phyloP scores from a whole-genome alignment of 2,888 invertebrate genomes.

The Drosophila kuntzei region DNA sequence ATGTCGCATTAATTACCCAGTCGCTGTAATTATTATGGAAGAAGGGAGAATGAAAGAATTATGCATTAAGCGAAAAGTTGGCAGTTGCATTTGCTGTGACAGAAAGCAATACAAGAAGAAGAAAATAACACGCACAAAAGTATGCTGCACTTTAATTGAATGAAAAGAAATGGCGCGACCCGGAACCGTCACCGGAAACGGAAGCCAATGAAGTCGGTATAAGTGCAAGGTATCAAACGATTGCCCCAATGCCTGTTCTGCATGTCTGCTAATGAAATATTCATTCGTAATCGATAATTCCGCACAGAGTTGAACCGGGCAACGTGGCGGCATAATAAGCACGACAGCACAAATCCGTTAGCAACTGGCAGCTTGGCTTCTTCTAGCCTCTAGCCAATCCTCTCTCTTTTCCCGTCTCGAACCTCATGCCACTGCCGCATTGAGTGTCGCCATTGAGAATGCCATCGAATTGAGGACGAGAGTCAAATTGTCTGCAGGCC shows the following conservation, averaged over 20 bases:
- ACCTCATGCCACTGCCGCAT: slow-evolving; percentile 56
- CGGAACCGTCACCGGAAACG: slow-evolving; percentile 48
- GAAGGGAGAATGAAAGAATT: slow-evolving; percentile 31
- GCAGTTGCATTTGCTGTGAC: slow-evolving; percentile 31
- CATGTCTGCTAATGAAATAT: slow-evolving; percentile 73
- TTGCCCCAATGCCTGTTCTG: slow-evolving; percentile 15
- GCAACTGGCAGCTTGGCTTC: slow-evolving; percentile 35
- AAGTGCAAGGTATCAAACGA: slow-evolving; percentile 28
- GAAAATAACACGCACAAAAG: slow-evolving; percentile 30
- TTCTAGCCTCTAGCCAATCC: neutral
- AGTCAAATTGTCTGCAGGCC: slow-evolving; percentile 68
- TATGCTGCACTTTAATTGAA: slow-evolving; percentile 73
- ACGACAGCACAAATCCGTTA: slow-evolving; percentile 42
- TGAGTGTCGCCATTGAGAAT: slow-evolving; percentile 66
- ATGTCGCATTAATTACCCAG: slow-evolving; percentile 64
- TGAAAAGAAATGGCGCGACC: slow-evolving; percentile 47
- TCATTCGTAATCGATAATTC: slow-evolving; percentile 81
- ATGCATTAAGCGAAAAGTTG: slow-evolving; percentile 48
- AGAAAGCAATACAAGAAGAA: neutral
- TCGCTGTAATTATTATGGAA: slow-evolving; percentile 64
- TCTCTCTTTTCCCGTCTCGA: neutral
- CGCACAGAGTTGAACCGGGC: slow-evolving; percentile 57
- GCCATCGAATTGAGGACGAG: slow-evolving; percentile 63
- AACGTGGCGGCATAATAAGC: slow-evolving; percentile 72
- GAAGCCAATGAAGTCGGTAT: slow-evolving; percentile 55